phyloP scores from a whole-genome alignment of 2,113 vertebrate genomes.

The Anoplopoma fimbria region DNA sequence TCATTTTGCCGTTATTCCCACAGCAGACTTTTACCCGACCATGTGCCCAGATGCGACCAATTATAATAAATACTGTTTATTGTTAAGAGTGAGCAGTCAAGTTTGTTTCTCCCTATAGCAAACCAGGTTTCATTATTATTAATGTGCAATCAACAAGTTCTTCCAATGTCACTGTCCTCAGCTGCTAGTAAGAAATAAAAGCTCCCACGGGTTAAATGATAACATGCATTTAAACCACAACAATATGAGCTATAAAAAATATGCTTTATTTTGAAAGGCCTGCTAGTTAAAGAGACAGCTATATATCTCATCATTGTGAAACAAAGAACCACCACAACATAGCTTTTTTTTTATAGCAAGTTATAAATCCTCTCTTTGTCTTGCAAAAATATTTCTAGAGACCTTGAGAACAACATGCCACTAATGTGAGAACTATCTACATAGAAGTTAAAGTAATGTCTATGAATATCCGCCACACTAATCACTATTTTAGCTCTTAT shows the following conservation, averaged over 20 bases:
- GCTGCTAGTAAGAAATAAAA: conserved; percentile 22
- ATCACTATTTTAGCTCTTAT: conserved; percentile 28
- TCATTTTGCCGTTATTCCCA: conserved; percentile 19
- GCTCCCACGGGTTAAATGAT: conserved; percentile 16
- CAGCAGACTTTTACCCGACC: not conserved
- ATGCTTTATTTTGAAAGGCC: conserved; percentile 23
- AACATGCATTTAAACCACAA: conserved; percentile 47
- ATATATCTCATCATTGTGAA: conserved; percentile 34
- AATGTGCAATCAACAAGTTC: conserved; percentile 27
- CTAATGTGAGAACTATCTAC: conserved; percentile 25
- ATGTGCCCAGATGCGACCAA: conserved; percentile 31
- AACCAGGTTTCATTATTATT: conserved; percentile 19
- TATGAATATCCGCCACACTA: conserved; percentile 5
- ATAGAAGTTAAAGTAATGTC: not conserved
- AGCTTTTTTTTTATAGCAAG: conserved; percentile 44
- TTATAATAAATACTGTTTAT: conserved; percentile 52
- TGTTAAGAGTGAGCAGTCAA: conserved; percentile 5
- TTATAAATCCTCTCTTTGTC: conserved; percentile 45
- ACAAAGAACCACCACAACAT: conserved; percentile 37
- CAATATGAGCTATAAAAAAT: conserved; percentile 42
- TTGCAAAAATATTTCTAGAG: conserved; percentile 15
- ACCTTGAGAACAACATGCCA: conserved; percentile 46
- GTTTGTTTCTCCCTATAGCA: not conserved
- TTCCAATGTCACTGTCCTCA: conserved; percentile 12
- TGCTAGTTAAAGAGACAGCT: conserved; percentile 10